Base-by-base conservation (phyloP, 2,113 vertebrate genomes). In the Silurus meridionalis region DNA sequence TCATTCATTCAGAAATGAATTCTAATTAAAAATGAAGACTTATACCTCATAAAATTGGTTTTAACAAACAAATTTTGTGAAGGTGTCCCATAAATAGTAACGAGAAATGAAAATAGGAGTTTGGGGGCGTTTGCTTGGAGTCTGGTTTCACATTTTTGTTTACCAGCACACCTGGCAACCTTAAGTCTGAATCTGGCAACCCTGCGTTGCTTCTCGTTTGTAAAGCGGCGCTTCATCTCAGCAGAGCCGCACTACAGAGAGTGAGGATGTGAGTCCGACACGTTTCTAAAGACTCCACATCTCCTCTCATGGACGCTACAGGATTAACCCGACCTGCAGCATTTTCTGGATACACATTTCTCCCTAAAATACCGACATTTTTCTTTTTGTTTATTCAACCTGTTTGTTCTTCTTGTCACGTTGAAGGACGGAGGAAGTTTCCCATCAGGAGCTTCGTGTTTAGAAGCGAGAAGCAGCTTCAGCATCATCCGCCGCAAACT, bases 351-450 rank as follows among this genome's bases (percentile, higher is more conserved):
- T 8, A n/a, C 48, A 2, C 3, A 48, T 58, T 50, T n/a, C 0
- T 58, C 4, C 15, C 0, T 19, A 28, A 28, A 57, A 83, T 69
- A 19, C 50, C 13, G n/a, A 23, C 53, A 11, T 52, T 9, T 55
- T 2, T 69, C 23, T 52, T 10, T 14, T 14, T 53, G 3, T 78
- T 53, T 25, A 37, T 83, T 13, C 17, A 37, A 57, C 66, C 66
- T 83, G 5, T 55, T 28, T 83, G 25, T 58, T 58, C 8, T 78
- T 55, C 53, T 57, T 25, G 19, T 58, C 77, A 58, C 53, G 53
- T 58, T 79, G 9, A 60, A 17, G 58, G 9, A 61, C 57, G 21
- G 57, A 80, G 58, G 78, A 80, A 80, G 78, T 80, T 80, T 80
- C 37, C 78, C 23, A 8, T 46, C 57, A 61, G 57, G 57, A 80